Evolutionary conservation across 2,888 invertebrate genomes (phyloP).

Genomic region (Tryphoninae sp.): DNA sequence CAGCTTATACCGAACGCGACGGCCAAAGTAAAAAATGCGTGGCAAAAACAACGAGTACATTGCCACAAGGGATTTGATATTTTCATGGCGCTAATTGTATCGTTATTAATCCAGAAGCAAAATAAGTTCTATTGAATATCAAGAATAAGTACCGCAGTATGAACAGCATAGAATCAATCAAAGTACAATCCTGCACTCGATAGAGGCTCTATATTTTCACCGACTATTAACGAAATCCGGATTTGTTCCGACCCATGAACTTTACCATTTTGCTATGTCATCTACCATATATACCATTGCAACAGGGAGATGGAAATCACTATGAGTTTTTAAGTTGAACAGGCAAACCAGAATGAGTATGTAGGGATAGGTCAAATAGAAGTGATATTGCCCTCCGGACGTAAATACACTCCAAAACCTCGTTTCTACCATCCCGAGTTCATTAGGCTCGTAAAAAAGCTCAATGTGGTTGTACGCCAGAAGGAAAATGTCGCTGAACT

Average conservation of each 20-base stretch:
- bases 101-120: no score
- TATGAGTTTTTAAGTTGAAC: conserved; percentile 29
- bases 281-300: conserved; percentile 28
- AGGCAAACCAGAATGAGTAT: conserved; percentile 43
- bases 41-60: no score
- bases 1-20: neutral
- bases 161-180: neutral
- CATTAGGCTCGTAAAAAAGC: conserved; percentile 46
- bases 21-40: no score
- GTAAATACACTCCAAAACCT: conserved; percentile 55
- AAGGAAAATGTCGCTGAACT: conserved; percentile 48
- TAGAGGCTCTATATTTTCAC: neutral
- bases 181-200: neutral
- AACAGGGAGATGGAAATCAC: conserved; percentile 4
- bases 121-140: no score
- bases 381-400: conserved; percentile 47
- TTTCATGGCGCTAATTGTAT: no score
- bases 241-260: conserved; percentile 57
- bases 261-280: conserved; percentile 38
- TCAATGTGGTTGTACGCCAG: conserved; percentile 49
- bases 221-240: conserved; percentile 30
- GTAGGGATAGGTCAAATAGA: conserved; percentile 17
- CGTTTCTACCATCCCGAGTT: conserved; percentile 48
- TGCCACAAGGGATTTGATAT: no score
- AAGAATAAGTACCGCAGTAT: no score